These are phyloP conservation scores for Drepana arcuata DNA, from an alignment of 1,140 invertebrate genomes.

Conservation along the genomic window DNA sequence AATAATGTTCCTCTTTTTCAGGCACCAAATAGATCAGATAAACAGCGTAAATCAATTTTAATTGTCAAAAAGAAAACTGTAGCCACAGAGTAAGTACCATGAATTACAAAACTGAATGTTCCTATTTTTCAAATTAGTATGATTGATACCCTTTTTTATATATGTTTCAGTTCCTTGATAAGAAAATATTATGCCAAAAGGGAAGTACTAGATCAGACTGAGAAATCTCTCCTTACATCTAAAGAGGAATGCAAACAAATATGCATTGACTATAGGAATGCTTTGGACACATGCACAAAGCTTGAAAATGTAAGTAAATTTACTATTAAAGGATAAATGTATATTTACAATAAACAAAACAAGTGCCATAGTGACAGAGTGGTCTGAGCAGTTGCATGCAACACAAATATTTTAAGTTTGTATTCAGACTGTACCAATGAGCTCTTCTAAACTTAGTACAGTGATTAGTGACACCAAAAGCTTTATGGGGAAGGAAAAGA, in stretches of 20 bases:
- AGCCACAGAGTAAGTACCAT: conserved; percentile 41
- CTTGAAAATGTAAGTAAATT: conserved; percentile 42
- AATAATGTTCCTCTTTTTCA: too few relatives aligned
- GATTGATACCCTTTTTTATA: conserved; percentile 3
- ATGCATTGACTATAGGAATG: conserved; percentile 36
- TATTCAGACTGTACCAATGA: too few relatives aligned
- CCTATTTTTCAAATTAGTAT: conserved; percentile 1
- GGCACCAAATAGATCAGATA: conserved; percentile 18
- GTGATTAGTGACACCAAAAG: too few relatives aligned
- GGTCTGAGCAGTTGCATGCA: too few relatives aligned
- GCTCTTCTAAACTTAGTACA: too few relatives aligned
- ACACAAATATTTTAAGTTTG: too few relatives aligned
- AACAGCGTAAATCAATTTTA: conserved; percentile 24
- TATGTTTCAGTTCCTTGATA: conserved; percentile 38
- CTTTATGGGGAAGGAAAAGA: too few relatives aligned
- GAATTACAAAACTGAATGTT: too few relatives aligned
- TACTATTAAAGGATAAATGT: too few relatives aligned
- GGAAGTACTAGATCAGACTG: conserved; percentile 26
- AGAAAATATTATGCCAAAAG: conserved; percentile 36
- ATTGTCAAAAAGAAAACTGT: conserved; percentile 40
- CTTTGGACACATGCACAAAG: conserved; percentile 26
- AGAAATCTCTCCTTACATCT: conserved; percentile 25
- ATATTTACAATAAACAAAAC: too few relatives aligned
- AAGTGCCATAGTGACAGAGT: too few relatives aligned
- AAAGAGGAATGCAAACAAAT: conserved; percentile 44